Conservation (phyloP, 2,113 vertebrate species). For the Pangasianodon hypophthalmus region DNA sequence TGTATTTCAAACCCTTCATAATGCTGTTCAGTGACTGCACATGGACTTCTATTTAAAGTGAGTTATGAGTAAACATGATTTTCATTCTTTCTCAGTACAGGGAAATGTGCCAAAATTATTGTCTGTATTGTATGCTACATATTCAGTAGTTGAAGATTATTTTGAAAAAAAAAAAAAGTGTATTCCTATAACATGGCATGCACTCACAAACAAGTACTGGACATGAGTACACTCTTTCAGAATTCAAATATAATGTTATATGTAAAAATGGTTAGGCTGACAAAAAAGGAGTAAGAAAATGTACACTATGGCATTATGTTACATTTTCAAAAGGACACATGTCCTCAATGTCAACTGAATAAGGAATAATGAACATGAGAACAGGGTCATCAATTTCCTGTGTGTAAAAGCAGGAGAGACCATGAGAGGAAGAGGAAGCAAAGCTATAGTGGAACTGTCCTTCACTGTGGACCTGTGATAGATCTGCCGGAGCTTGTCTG, state of each 20-base stretch:
- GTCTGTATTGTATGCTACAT: neutral
- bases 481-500: constrained; percentile 26
- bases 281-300: neutral
- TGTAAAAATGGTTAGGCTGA: neutral
- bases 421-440: constrained; percentile 41
- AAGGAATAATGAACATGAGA: constrained; percentile 6
- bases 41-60: neutral
- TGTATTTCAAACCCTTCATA: neutral
- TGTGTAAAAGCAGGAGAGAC: neutral
- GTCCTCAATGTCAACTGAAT: neutral
- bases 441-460: constrained; percentile 28
- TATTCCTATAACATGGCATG: neutral
- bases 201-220: neutral
- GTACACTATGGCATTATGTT: neutral
- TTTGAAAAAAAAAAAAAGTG: neutral
- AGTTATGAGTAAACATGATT: neutral
- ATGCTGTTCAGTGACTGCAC: neutral
- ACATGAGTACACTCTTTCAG: neutral
- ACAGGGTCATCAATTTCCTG: constrained; percentile 36
- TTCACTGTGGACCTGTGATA: constrained; percentile 17
- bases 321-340: too few relatives aligned
- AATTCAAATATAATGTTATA: neutral
- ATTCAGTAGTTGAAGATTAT: neutral
- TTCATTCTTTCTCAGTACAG: neutral
- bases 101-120: neutral